These are phyloP conservation scores for Diogma glabrata DNA, from an alignment of 2,888 invertebrate species.

Conservation along the genomic window DNA sequence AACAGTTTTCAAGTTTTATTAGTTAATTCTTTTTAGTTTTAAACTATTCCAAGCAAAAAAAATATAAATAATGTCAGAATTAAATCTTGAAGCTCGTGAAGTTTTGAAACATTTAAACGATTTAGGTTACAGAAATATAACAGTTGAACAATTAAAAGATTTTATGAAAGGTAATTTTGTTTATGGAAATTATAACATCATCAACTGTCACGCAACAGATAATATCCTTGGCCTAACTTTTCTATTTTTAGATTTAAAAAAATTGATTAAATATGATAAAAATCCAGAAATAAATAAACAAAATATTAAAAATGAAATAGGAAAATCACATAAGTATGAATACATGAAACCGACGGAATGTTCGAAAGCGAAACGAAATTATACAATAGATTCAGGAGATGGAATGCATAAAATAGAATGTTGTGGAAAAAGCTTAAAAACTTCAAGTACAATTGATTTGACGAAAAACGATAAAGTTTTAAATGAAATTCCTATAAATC, in stretches of 20 bases:
- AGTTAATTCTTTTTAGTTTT: no score
- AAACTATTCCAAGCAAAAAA: no score
- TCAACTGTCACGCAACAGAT: not conserved
- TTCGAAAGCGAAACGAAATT: not conserved
- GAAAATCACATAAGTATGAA: not conserved
- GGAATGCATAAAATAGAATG: no score
- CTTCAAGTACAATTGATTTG: no score
- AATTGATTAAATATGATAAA: constrained; percentile 35
- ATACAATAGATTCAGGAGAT: no score
- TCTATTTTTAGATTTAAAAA: constrained; percentile 19
- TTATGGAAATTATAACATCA: not conserved
- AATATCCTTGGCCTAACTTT: constrained; percentile 4
- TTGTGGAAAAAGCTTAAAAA: no score
- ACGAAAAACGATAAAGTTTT: no score
- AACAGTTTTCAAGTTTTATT: no score
- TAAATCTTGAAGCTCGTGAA: no score
- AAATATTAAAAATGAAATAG: not conserved
- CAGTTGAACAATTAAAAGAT: constrained; percentile 59
- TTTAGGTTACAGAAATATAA: constrained; percentile 64
- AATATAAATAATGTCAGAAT: no score
- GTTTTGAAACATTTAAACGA: constrained; percentile 59
- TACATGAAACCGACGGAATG: not conserved
- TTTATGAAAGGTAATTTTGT: constrained; percentile 57
- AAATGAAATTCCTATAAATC: no score
- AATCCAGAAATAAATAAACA: not conserved